Base-by-base conservation (phyloP, 2,888 invertebrate genomes). In the Hemicrepidius hirtus region DNA sequence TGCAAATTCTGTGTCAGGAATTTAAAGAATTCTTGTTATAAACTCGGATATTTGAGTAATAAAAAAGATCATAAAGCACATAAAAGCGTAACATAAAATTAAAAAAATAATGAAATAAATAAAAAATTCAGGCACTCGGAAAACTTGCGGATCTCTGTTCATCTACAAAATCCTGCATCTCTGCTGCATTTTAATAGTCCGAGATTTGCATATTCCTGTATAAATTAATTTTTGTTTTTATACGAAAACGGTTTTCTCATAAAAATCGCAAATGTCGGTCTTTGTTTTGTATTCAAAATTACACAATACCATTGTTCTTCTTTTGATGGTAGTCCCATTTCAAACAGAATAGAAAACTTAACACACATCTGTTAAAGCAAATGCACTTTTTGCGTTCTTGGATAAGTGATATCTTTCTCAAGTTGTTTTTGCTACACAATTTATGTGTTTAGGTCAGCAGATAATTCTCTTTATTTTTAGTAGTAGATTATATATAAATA, bases 381-480 rank as follows among this genome's bases (percentile, higher is more conserved):
- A 28, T 53, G 53, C 53, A 49, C 49, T 49, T 49, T 49, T 49
- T 49, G 21, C 49, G 49, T 49, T 49, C 10, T 32, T 28, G 28
- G 21, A 49, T 49, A 53, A n/a, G 24, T 28, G 13, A 0, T 53
- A 53, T 53, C 53, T 13, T 13, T 53, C n/a, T n/a, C 3, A 46
- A 18, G 53, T 53, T 53, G 24, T 53, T 10, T 53, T 53, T 20
- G 13, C 10, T 7, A 12, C 6, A 28, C 28, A 32, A 20, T 13
- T 28, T 50, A 21, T 53, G 53, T 53, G 32, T 53, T 50, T 53
- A 53, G 53, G 53, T 53, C 53, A 53, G 16, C 28, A 20, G 53
- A 53, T 24, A 53, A 53, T 53, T 50, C 24, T 50, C 18, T 20
- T n/a, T 50, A 50, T 50, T 53, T 53, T 53, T 53, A 28, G 53